These are phyloP conservation scores for Copidosoma floridanum DNA, from an alignment of 1,140 invertebrate genomes.

Conservation along the genomic window DNA sequence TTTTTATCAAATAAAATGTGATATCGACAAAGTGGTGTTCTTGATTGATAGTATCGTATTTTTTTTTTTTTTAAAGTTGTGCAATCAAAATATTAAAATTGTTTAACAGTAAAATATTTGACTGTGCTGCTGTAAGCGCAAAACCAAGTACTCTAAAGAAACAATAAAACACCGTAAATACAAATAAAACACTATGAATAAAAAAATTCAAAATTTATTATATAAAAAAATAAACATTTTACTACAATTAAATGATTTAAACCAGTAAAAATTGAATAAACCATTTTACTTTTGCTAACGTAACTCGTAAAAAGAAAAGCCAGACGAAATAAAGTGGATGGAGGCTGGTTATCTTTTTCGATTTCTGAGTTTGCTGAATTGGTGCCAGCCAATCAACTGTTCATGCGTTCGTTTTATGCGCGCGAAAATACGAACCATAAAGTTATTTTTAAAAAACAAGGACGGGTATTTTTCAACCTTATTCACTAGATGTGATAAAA, in stretches of 20 bases:
- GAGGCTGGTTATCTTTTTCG: background rate
- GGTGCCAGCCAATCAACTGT: constrained; percentile 22
- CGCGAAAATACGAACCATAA: background rate
- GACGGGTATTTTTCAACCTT: background rate
- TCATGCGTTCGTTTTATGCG: too few relatives aligned
- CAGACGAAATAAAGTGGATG: constrained; percentile 20
- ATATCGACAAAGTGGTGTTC: too few relatives aligned
- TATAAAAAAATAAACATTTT: background rate
- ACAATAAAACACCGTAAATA: constrained; percentile 4
- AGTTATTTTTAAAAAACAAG: background rate
- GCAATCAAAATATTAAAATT: too few relatives aligned
- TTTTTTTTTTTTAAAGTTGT: too few relatives aligned
- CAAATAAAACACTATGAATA: background rate
- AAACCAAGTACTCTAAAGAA: too few relatives aligned
- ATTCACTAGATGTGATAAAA: background rate
- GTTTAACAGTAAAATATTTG: too few relatives aligned
- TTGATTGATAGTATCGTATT: too few relatives aligned
- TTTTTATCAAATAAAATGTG: too few relatives aligned
- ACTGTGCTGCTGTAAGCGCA: too few relatives aligned
- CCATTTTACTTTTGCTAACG: background rate
- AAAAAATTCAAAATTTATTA: too few relatives aligned
- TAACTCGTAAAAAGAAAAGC: background rate
- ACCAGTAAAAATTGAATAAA: background rate
- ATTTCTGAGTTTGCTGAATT: background rate
- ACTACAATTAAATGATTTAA: background rate